Percentiles rank a stretch among this genome's conserved stretches.
phyloP scores from a whole-genome alignment of 2,888 invertebrate species.

The Galerucella nymphaeae region DNA sequence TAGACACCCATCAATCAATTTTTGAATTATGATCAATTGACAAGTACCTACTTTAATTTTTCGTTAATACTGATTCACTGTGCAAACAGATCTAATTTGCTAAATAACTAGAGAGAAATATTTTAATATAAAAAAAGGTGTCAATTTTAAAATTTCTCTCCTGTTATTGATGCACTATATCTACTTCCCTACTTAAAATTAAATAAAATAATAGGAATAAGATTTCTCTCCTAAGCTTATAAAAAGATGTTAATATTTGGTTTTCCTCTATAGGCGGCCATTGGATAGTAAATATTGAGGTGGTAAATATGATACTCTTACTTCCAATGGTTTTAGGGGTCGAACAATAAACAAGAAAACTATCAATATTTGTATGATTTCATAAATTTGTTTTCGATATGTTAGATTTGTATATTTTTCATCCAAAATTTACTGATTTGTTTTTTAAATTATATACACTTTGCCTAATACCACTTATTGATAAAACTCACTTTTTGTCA shows the following conservation, averaged over 20 bases:
- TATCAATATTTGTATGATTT: neutral
- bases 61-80: constrained; percentile 15
- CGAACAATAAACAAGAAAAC: neutral
- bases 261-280: constrained; percentile 14
- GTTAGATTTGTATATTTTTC: neutral
- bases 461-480: neutral
- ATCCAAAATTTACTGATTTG: neutral
- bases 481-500: too few relatives aligned
- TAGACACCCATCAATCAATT: neutral
- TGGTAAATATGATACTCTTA: neutral
- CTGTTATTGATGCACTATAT: neutral
- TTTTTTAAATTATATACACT: neutral
- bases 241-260: constrained; percentile 15
- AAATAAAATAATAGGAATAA: constrained; percentile 13
- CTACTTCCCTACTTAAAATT: constrained; percentile 8
- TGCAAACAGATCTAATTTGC: constrained; percentile 14
- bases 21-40: constrained; percentile 3
- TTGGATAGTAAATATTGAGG: constrained; percentile 1
- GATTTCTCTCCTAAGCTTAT: constrained; percentile 5
- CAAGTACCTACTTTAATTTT: constrained; percentile 6
- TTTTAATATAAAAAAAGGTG: neutral
- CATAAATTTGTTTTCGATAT: neutral
- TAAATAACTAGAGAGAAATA: constrained; percentile 6
- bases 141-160: neutral
- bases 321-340: constrained; percentile 1